Percentiles rank a stretch among this genome's conserved stretches.
These are phyloP conservation scores for Pyrocoelia pectoralis DNA, from an alignment of 2,888 invertebrate species.

Conservation along the genomic window DNA sequence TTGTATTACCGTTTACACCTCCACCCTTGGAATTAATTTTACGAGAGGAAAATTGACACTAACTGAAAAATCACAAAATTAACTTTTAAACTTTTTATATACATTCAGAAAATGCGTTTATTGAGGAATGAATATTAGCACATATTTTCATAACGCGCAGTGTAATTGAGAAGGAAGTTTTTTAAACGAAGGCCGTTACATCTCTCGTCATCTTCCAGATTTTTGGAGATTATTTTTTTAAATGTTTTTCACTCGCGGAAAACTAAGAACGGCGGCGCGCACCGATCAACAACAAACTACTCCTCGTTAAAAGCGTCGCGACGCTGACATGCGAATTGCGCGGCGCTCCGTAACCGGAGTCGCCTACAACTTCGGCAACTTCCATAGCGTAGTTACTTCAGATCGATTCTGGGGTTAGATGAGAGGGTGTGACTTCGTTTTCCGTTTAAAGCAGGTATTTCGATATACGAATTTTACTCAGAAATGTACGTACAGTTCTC, in stretches of 20 bases:
- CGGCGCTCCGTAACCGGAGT: constrained; percentile 35
- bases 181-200: too few species aligned
- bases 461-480: constrained; percentile 14
- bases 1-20: too few species aligned
- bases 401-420: constrained; percentile 35
- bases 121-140: too few species aligned
- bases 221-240: background rate
- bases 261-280: constrained; percentile 23
- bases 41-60: too few species aligned
- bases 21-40: too few species aligned
- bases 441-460: background rate
- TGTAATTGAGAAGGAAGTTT: too few species aligned
- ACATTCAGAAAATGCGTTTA: too few species aligned
- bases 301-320: constrained; percentile 18
- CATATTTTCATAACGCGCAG: too few species aligned
- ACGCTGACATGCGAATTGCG: constrained; percentile 22
- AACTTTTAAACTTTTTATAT: too few species aligned
- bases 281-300: constrained; percentile 19
- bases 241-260: constrained; percentile 15
- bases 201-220: too few species aligned
- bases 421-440: constrained; percentile 36
- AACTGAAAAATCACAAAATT: too few species aligned
- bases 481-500: too few species aligned
- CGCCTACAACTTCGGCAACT: constrained; percentile 36
- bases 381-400: constrained; percentile 24